A percentile compares a stretch with the other conserved stretches of the same genome.
Evolutionary conservation across 2,797 vertebrate species (phyloP).

Genomic region (Lates japonicus): DNA sequence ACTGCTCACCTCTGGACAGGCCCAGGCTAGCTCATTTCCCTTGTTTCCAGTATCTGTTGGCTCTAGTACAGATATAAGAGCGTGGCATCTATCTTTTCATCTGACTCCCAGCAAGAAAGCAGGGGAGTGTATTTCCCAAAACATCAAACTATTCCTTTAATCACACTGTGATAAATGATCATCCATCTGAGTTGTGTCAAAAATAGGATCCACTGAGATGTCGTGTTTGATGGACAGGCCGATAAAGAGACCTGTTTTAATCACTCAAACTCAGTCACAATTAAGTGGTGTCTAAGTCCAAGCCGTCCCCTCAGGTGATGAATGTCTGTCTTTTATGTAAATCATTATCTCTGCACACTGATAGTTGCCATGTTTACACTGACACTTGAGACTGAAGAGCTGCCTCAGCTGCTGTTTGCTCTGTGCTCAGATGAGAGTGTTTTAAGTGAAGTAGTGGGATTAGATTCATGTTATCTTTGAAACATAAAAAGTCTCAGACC

Average conservation of each 20-base stretch:
- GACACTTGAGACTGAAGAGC: constrained; percentile 39
- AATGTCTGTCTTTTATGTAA: constrained; percentile 17
- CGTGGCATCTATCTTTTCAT: not conserved
- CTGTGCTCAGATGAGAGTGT: constrained; percentile 11
- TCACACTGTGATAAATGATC: not conserved
- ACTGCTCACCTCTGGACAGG: not conserved
- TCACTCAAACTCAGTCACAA: not conserved
- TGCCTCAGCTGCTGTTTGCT: constrained; percentile 44
- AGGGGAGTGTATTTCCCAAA: not conserved
- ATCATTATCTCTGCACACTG: constrained; percentile 8
- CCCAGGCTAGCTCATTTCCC: not conserved
- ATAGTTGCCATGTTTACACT: constrained; percentile 43
- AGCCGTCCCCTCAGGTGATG: constrained; percentile 3
- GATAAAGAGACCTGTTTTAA: not conserved
- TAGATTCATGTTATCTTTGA: constrained; percentile 53
- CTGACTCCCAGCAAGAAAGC: not conserved
- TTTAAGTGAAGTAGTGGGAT: constrained; percentile 51
- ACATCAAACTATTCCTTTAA: not conserved
- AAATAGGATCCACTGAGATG: not conserved
- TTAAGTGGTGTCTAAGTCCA: not conserved
- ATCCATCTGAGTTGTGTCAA: not conserved
- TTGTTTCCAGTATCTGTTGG: not conserved
- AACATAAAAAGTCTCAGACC: constrained; percentile 32
- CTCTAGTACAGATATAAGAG: not conserved
- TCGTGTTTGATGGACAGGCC: not conserved